These are phyloP conservation scores for Chelonia mydas DNA, from an alignment of 2,797 vertebrate species.

Conservation along the genomic window DNA sequence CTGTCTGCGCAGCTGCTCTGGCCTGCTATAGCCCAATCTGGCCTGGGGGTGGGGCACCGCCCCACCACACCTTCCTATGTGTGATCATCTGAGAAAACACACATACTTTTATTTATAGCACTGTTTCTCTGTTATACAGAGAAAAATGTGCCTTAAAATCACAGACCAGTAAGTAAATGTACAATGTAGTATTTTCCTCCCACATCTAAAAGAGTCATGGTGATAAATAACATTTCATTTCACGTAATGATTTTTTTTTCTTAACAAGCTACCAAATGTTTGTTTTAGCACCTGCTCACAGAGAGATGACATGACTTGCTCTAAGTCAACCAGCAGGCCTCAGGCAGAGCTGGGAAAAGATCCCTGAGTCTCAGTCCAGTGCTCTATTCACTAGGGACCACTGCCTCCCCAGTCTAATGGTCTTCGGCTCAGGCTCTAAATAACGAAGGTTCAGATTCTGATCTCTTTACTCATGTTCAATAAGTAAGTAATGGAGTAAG, in stretches of 20 bases:
- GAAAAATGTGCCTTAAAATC: not conserved
- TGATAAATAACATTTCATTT: constrained; percentile 48
- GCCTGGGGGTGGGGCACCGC: too few species aligned
- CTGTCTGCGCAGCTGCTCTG: too few species aligned
- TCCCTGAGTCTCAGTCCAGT: accelerated
- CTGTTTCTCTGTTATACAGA: not conserved
- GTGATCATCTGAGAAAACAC: constrained; percentile 32
- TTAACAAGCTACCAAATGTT: constrained; percentile 13
- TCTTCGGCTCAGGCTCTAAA: not conserved
- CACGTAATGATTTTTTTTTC: not conserved
- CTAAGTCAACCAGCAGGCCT: accelerated
- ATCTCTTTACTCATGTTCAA: not conserved
- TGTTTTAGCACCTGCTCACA: not conserved
- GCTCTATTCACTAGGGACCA: not conserved
- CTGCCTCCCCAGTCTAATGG: not conserved
- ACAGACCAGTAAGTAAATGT: constrained; percentile 20
- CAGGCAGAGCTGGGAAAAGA: not conserved
- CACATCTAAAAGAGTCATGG: not conserved
- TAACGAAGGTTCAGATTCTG: not conserved
- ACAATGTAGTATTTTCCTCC: not conserved
- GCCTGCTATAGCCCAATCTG: too few species aligned
- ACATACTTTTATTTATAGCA: not conserved
- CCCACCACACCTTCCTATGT: not conserved
- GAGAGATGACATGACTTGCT: not conserved
- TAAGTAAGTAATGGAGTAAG: not conserved